Base-by-base conservation (phyloP, 2,113 vertebrate species). In the Odontesthes bonariensis region DNA sequence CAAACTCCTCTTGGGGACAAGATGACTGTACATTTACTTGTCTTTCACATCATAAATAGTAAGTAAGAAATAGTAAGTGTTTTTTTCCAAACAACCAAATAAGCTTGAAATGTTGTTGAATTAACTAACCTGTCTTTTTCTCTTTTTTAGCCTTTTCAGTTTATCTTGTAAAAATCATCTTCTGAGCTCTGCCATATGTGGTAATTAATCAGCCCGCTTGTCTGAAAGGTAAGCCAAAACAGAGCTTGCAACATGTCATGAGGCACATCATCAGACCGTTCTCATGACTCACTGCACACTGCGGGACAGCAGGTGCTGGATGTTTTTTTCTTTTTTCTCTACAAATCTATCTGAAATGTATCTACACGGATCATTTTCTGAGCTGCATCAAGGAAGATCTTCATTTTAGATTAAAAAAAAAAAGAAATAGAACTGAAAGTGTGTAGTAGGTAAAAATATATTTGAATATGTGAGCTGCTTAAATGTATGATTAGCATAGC, bases 221-320 rank as follows among this genome's bases (percentile, higher is more conserved):
- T 53, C 38, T 51, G 32, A 51, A 60, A 69, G 77, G 54, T 78
- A 62, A 54, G 75, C 75, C 78, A 80, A 84, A 61, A 76, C 46
- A 53, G 54, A 79, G 46, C 38, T 53, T 67, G 73, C 44, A 75
- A 32, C 49, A 79, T 69, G 59, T 90, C 76, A 68, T 22, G 19
- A 71, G 57, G 52, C 85, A 73, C 42, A 74, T 75, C 67, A 64
- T 71, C 66, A 52, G 84, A 76, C 72, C 64, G 46, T 82, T 77
- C 69, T 74, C 72, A 81, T 86, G 86, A 91, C 83, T 91, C 83
- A 89, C 67, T 49, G 47, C 54, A 82, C 81, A 80, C 69, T 82
- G 46, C 53, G 67, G 59, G 63, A 82, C 49, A 71, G 80, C 75
- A 88, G 83, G 77, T 82, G 67, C 51, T 81, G 46, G 53, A 65